Evolutionary conservation across 2,113 vertebrate genomes (phyloP).

Genomic region (Camelus dromedarius): DNA sequence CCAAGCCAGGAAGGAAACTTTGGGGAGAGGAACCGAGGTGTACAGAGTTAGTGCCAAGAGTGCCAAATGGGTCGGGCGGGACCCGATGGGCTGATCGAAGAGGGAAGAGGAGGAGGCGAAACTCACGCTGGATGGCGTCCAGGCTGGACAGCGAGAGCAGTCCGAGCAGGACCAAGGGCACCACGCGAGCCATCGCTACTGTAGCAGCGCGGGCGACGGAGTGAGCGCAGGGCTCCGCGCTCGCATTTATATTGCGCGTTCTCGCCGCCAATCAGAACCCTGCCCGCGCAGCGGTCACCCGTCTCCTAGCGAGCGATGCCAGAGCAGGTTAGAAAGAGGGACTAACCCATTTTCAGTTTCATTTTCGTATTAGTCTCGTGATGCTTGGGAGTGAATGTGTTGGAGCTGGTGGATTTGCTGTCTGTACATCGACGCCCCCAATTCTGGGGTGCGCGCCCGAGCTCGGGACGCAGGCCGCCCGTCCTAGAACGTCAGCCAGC

Average conservation of each 20-base stretch:
- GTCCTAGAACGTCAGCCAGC: too few species aligned
- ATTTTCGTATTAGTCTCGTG: slow-evolving; percentile 40
- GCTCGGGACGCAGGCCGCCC: fast-evolving
- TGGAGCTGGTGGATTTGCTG: not conserved
- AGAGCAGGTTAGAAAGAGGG: slow-evolving; percentile 25
- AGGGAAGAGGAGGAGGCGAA: too few species aligned
- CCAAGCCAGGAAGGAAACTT: not conserved
- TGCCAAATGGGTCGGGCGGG: not conserved
- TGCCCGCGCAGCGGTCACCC: not conserved
- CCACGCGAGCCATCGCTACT: not conserved
- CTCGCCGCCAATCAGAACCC: slow-evolving; percentile 38
- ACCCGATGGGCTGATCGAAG: too few species aligned
- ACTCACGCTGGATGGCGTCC: slow-evolving; percentile 41
- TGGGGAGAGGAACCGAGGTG: not conserved
- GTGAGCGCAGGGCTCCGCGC: fast-evolving
- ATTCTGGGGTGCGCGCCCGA: not conserved
- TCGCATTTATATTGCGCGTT: fast-evolving
- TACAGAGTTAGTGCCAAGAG: too few species aligned
- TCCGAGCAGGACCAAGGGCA: not conserved
- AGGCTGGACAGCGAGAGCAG: not conserved
- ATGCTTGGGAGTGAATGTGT: not conserved
- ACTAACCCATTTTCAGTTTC: slow-evolving; percentile 70
- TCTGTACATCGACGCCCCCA: fast-evolving
- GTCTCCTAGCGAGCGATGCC: not conserved
- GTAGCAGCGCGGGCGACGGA: fast-evolving